Evolutionary conservation across 2,888 invertebrate species (phyloP).

Genomic region (Athalia cordata): DNA sequence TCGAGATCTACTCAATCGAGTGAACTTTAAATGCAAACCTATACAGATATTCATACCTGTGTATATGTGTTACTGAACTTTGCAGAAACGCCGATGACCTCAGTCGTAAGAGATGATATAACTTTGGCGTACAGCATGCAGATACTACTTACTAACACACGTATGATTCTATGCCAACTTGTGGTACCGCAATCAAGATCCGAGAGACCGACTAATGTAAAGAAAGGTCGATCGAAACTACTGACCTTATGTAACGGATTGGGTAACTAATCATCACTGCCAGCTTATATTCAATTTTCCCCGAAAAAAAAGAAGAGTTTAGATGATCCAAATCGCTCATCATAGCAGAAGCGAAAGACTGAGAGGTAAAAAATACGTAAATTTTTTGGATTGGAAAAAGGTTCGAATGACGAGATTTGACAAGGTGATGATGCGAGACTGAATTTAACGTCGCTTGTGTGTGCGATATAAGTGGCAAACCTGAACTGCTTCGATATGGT

Average conservation of each 20-base stretch:
- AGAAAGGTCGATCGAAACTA: constrained; percentile 12
- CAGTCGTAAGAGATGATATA: too few species aligned
- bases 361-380: too few species aligned
- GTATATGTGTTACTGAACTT: too few species aligned
- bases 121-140: too few species aligned
- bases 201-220: background rate
- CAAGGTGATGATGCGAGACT: background rate
- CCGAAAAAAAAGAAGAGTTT: too few species aligned
- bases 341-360: too few species aligned
- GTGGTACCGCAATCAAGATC: background rate
- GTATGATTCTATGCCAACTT: background rate
- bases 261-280: constrained; percentile 2
- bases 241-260: constrained; percentile 6
- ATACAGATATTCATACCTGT: too few species aligned
- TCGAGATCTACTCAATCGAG: background rate
- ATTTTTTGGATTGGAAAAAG: too few species aligned
- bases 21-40: background rate
- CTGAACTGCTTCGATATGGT: background rate
- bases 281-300: background rate
- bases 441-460: background rate
- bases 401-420: too few species aligned
- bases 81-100: too few species aligned
- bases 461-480: background rate
- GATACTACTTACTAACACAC: background rate
- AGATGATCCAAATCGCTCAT: too few species aligned